These are phyloP conservation scores for Tamias sibiricus DNA, from an alignment of 2,113 vertebrate genomes.

Conservation along the genomic window DNA sequence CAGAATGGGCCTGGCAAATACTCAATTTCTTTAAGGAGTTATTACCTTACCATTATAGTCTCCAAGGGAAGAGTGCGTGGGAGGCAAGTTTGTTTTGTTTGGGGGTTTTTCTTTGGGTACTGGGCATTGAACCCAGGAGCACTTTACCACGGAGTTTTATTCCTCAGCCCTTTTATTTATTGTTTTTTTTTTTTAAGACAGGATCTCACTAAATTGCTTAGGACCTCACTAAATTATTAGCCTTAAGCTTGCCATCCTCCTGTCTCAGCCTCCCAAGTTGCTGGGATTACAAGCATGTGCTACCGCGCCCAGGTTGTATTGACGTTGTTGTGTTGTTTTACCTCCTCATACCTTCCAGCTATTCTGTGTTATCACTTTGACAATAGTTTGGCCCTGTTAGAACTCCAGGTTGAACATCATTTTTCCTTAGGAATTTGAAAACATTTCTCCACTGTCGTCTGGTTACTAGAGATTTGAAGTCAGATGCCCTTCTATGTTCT, in stretches of 20 bases:
- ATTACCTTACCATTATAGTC: too few species aligned
- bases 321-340: not conserved
- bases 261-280: too few species aligned
- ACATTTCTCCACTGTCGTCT: not conserved
- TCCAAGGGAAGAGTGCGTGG: not conserved
- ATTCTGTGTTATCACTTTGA: not conserved
- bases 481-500: not conserved
- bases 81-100: not conserved
- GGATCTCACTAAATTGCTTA: too few species aligned
- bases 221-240: too few species aligned
- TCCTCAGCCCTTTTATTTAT: too few species aligned
- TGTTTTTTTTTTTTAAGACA: too few species aligned
- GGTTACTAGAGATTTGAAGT: not conserved
- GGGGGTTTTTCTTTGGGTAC: too few species aligned
- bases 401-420: not conserved
- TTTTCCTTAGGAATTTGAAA: not conserved
- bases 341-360: not conserved
- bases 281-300: too few species aligned
- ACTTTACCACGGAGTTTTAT: too few species aligned
- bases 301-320: too few species aligned
- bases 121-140: too few species aligned
- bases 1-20: not conserved
- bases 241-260: too few species aligned
- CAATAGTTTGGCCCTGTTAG: not conserved
- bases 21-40: rapidly evolving